phyloP scores from a whole-genome alignment of 2,888 invertebrate genomes.

The Sesia bembeciformis region DNA sequence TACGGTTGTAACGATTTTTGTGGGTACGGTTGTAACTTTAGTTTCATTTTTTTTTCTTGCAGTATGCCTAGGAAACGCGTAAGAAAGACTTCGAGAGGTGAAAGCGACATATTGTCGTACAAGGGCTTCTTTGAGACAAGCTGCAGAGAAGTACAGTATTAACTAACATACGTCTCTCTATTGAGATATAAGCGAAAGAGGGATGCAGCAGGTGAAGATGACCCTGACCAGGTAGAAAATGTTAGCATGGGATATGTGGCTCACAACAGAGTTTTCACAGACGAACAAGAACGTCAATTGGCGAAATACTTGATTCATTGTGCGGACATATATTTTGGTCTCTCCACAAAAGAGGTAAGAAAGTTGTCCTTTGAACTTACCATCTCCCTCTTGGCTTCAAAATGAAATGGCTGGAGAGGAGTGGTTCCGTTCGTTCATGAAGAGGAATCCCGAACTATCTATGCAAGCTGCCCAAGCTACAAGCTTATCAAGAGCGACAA shows the following conservation, averaged over 20 bases:
- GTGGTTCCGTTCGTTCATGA: conserved; percentile 17
- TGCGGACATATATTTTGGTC: conserved; percentile 16
- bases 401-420: conserved; percentile 14
- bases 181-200: not conserved
- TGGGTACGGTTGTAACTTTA: no score
- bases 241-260: conserved; percentile 8
- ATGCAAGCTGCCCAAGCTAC: conserved; percentile 16
- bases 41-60: no score
- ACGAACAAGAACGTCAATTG: conserved; percentile 9
- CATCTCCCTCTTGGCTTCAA: conserved; percentile 2
- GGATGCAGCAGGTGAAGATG: not conserved
- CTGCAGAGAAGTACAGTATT: not conserved
- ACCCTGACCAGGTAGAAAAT: not conserved
- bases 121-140: not conserved
- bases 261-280: conserved; percentile 9
- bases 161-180: not conserved
- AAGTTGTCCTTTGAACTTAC: conserved; percentile 13
- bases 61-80: no score
- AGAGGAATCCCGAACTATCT: conserved; percentile 13
- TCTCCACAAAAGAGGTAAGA: conserved; percentile 9
- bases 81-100: not conserved
- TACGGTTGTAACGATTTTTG: no score
- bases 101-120: not conserved
- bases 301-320: conserved; percentile 11
- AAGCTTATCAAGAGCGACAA: conserved; percentile 14